Base-by-base conservation (phyloP, 2,888 invertebrate genomes). In the Mesorhabditis belari region DNA sequence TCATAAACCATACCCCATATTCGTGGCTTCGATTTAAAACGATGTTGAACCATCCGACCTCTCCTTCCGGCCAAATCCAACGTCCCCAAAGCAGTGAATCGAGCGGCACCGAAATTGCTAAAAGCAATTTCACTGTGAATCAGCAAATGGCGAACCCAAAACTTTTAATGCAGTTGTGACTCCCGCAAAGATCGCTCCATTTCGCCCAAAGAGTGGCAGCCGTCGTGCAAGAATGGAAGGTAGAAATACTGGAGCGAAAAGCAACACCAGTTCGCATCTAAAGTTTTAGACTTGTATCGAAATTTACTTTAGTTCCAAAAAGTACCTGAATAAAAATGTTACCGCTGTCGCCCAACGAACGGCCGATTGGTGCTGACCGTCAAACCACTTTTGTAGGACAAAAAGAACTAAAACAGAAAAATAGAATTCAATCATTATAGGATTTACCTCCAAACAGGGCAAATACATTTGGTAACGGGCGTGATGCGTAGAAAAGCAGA, bases 11-110 rank as follows among this genome's bases (percentile, higher is more conserved):
- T 90, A 94, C 93, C 81, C 98, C 98, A 90, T 92, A 99, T 73
- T 92, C 85, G 2, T 90, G 88, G 83, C 96, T 96, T 82, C 90
- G 90, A 82, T 99, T 99, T 61, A 91, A 83, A 55, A 95, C 84
- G 0, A 91, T 88, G 82, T 99, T 99, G 84, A 90, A 99, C 88
- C 90, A 94, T 69, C 95, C 86, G 2, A 98, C 96, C 85, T 94
- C 91, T 17, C 91, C 93, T 85, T 98, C 98, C 0, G 98, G 96
- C 96, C 98, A 98, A 25, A 94, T 78, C 53, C 75, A 80, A 58
- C 91, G 86, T 61, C 87, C 86, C 98, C 98, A 98, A 82, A 96
- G 92, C 75, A 90, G 85, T 0, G 96, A 92, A 83, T 98, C 98
- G 49, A 95, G 85, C 5, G 85, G 81, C 49, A 94, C 85, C 0